Evolutionary conservation across 2,113 vertebrate species (phyloP).

Genomic region (Phyllopteryx taeniolatus): DNA sequence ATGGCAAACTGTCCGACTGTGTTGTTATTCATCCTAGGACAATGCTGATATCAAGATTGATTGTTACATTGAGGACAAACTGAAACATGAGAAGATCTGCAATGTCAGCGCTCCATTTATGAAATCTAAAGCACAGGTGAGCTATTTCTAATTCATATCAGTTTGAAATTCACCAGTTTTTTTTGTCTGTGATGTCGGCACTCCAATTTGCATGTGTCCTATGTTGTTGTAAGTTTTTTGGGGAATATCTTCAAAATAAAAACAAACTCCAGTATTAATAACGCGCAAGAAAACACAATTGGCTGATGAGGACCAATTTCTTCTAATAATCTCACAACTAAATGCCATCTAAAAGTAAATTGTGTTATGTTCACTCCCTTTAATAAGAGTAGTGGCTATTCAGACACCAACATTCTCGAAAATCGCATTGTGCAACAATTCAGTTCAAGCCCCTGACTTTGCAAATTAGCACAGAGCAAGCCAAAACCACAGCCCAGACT

Average conservation of each 20-base stretch:
- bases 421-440: not conserved
- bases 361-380: conserved; percentile 5
- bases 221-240: not conserved
- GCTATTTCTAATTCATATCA: not conserved
- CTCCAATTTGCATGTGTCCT: no score
- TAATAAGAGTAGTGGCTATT: not conserved
- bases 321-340: not conserved
- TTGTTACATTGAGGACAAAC: conserved; percentile 73
- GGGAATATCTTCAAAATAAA: not conserved
- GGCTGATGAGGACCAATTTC: not conserved
- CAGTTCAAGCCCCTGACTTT: conserved; percentile 4
- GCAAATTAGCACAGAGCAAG: conserved; percentile 6
- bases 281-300: not conserved
- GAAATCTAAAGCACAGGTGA: conserved; percentile 88
- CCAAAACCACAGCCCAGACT: conserved; percentile 26
- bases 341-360: conserved; percentile 18
- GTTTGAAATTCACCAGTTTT: not conserved
- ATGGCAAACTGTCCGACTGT: not conserved
- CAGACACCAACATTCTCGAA: not conserved
- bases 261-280: not conserved
- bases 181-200: not conserved
- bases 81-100: conserved; percentile 78
- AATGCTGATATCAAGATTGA: conserved; percentile 85
- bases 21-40: conserved; percentile 71
- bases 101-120: conserved; percentile 93